Base-by-base conservation (phyloP, 2,888 invertebrate species). In the Mesorhabditis sp. region DNA sequence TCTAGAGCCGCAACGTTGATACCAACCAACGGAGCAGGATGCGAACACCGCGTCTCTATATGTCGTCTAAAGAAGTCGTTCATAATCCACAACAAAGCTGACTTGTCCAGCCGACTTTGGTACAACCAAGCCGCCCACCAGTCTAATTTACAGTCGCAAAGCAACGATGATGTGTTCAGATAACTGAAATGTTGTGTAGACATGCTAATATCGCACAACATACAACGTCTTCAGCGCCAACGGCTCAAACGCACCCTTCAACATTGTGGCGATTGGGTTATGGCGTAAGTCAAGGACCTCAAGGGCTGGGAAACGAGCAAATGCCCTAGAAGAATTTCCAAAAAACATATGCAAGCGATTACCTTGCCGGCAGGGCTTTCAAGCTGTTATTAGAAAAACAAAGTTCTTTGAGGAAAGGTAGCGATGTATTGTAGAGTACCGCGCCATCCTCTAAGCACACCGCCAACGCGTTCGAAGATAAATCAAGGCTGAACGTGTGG, bases 381-480 rank as follows among this genome's bases (percentile, higher is more conserved):
- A 79, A 63, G 45, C 76, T 73, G 63, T 79, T 79, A 44, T 72
- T 72, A 4, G 76, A 72, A 44, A 79, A 78, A 45, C 72, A 44
- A 0, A 78, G 67, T 15, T 70, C 75, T 63, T 72, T 66, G 5
- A 80, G 69, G 50, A 72, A 76, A 6, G 78, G 77, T 72, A 80
- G 70, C 4, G 77, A 78, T 3, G 79, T 79, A 67, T 80, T 78
- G 67, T 77, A 78, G 6, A 80, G 72, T 6, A 79, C 76, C 4
- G 79, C 75, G 61, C 77, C 79, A 62, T 80, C 80, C 71, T 80
- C 80, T 5, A 79, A 76, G 68, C 80, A 80, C 61, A 80, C 75
- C 7, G 80, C 80, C 63, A 80, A 62, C 5, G 74, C 72, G 67
- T 80, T 80, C 6, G 76, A 76, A 5, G 78, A 78, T 6, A 80